A percentile compares a stretch with the other conserved stretches of the same genome.
These are phyloP conservation scores for Belgica antarctica DNA, from an alignment of 2,888 invertebrate species.

Conservation along the genomic window DNA sequence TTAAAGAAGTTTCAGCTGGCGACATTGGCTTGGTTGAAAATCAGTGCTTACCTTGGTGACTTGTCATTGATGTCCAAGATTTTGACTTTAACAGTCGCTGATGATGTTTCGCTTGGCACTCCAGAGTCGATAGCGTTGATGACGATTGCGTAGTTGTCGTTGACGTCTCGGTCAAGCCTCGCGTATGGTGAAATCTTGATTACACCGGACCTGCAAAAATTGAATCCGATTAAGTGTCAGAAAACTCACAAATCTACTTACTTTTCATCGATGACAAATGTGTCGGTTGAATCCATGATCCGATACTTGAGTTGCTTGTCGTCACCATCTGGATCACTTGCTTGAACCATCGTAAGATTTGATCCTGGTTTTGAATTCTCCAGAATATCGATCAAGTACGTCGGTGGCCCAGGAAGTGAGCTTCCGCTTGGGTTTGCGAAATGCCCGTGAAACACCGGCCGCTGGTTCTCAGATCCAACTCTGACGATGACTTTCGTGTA, in stretches of 20 bases:
- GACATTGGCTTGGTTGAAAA: no score
- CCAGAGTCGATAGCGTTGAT: constrained; percentile 76
- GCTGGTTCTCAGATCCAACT: constrained; percentile 77
- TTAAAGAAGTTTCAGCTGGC: background rate
- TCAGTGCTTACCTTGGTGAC: constrained; percentile 59
- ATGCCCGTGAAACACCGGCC: constrained; percentile 75
- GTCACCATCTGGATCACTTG: constrained; percentile 76
- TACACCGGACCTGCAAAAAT: constrained; percentile 61
- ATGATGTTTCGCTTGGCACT: constrained; percentile 72
- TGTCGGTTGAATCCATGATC: constrained; percentile 73
- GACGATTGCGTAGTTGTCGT: constrained; percentile 67
- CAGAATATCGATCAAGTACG: constrained; percentile 67
- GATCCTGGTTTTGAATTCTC: constrained; percentile 70
- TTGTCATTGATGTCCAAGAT: constrained; percentile 79
- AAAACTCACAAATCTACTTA: constrained; percentile 53
- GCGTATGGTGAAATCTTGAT: constrained; percentile 72
- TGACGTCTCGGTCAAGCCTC: constrained; percentile 66
- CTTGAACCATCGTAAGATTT: constrained; percentile 68
- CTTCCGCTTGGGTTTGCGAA: constrained; percentile 60
- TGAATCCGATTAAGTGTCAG: constrained; percentile 15
- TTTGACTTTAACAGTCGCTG: constrained; percentile 69
- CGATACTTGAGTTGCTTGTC: constrained; percentile 68
- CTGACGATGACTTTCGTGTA: constrained; percentile 67
- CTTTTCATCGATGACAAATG: constrained; percentile 72
- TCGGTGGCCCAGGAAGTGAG: constrained; percentile 66